Base-by-base conservation (phyloP, 2,797 vertebrate species). In the Orestias chungarensis region DNA sequence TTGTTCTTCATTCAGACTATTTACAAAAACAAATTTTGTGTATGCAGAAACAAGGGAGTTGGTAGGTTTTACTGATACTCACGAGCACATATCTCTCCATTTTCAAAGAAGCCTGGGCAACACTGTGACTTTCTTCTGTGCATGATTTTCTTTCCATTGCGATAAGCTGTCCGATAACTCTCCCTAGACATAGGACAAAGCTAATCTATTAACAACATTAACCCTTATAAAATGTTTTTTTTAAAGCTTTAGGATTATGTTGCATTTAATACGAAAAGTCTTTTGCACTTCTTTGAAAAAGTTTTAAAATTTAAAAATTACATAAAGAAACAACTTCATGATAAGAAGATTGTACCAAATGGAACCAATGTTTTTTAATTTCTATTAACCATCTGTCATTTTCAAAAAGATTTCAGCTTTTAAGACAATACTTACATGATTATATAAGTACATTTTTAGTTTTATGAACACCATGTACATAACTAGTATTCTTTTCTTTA, bases 91-190 rank as follows among this genome's bases (percentile, higher is more conserved):
- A 94, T 94, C 67, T 99, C 97, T 55, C 91, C 93, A 74, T 94
- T 96, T 88, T 99, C 97, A 18, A 94, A 95, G 93, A 99, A 99
- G 66, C 98, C 98, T 0, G 96, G 96, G 73, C 98, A 99, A 86
- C 98, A 99, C 89, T 99, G 97, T 31, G 97, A 97, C 88, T 96
- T 97, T 74, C 97, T 95, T 10, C 97, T 91, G 68, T 99, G 97
- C 97, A 99, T 99, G 0, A 95, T 98, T 89, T 97, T 99, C 80
- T 97, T 95, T 66, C 97, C 97, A 68, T 96, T 94, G 29, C 97
- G 96, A 78, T 98, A 99, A 12, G 97, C 97, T 0, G 94, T 97
- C 71, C 95, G 95, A 81, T 99, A 99, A 88, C 96, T 98, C 80
- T 98, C 95, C 93, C 98, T 99, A 75, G 43, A 82, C 68, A 76